Evolutionary conservation across 2,888 invertebrate species (phyloP).

Genomic region (Graphium colonna): DNA sequence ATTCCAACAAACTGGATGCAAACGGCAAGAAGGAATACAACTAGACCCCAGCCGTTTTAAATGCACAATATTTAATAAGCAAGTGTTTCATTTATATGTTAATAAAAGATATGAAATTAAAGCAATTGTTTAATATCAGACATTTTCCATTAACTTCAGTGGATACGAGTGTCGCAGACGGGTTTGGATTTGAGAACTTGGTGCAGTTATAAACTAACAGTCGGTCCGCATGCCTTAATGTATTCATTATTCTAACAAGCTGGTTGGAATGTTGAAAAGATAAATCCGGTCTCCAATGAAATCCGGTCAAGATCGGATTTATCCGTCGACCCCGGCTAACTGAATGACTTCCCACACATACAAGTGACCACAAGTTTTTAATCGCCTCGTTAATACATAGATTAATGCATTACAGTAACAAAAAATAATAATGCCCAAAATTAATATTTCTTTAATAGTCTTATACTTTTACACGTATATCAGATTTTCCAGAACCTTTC

Average conservation of each 20-base stretch:
- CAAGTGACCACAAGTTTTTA: neutral
- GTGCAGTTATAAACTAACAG: neutral
- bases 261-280: slow-evolving; percentile 3
- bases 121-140: neutral
- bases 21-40: neutral
- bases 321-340: slow-evolving; percentile 1
- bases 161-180: neutral
- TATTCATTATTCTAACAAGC: slow-evolving; percentile 1
- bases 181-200: neutral
- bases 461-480: too few species aligned
- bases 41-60: neutral
- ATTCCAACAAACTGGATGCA: neutral
- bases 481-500: too few species aligned
- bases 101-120: neutral
- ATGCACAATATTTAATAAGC: too few species aligned
- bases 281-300: slow-evolving; percentile 13
- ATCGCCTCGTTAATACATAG: too few species aligned
- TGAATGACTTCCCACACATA: neutral
- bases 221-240: neutral
- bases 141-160: neutral
- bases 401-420: too few species aligned
- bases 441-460: too few species aligned
- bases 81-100: too few species aligned
- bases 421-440: too few species aligned
- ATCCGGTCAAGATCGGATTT: slow-evolving; percentile 9